phyloP scores from a whole-genome alignment of 2,113 vertebrate genomes.

The Heterotis niloticus region DNA sequence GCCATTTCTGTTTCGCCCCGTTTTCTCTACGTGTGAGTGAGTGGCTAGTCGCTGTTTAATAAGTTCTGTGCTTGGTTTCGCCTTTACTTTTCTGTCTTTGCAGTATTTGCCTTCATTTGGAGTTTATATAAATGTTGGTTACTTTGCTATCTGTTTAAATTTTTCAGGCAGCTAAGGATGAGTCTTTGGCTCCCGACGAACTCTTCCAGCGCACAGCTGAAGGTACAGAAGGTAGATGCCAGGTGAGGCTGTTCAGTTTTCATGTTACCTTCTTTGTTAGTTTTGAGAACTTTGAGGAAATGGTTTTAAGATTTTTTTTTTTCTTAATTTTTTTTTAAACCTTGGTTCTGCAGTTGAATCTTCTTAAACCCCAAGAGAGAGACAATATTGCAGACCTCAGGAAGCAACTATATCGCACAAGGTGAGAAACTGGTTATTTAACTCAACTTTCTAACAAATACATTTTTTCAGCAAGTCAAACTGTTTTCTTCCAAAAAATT shows the following conservation, averaged over 20 bases:
- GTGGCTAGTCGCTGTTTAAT: too few relatives aligned
- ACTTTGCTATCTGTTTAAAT: neutral
- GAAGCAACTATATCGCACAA: conserved; percentile 54
- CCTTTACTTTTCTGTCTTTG: too few relatives aligned
- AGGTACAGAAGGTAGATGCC: neutral
- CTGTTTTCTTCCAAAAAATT: too few relatives aligned
- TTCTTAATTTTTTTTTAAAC: too few relatives aligned
- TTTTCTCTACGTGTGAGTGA: too few relatives aligned
- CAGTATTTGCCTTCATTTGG: too few relatives aligned
- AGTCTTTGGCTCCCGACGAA: neutral
- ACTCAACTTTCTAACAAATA: neutral
- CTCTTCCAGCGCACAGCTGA: neutral
- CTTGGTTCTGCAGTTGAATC: conserved; percentile 37
- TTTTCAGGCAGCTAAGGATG: neutral
- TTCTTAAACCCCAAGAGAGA: conserved; percentile 34
- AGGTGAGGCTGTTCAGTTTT: neutral
- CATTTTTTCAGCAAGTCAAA: neutral
- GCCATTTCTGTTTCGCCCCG: too few relatives aligned
- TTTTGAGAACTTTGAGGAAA: neutral
- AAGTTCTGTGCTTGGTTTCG: too few relatives aligned
- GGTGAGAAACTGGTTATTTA: conserved; percentile 50
- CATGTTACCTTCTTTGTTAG: neutral
- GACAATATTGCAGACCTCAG: conserved; percentile 50
- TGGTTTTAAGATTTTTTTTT: conserved; percentile 15
- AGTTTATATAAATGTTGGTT: too few relatives aligned